phyloP scores from a whole-genome alignment of 2,888 invertebrate species.

The Stenotaenia linearis region DNA sequence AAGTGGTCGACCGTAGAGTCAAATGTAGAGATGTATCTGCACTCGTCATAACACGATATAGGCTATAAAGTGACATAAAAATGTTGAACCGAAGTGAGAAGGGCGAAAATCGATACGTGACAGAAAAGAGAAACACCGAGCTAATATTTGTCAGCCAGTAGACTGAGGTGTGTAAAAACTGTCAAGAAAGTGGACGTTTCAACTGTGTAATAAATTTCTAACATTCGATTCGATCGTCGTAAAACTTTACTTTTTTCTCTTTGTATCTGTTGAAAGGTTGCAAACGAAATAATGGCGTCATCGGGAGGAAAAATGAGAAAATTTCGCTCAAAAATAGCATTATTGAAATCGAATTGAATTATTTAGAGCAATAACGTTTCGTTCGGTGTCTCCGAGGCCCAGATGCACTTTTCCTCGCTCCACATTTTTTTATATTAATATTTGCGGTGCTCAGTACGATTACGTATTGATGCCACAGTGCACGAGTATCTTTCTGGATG shows the following conservation, averaged over 20 bases:
- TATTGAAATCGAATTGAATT: too few relatives aligned
- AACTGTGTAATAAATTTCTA: background rate
- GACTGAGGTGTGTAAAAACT: constrained; percentile 7
- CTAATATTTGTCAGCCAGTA: constrained; percentile 4
- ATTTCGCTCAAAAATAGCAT: too few relatives aligned
- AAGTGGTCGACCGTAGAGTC: background rate
- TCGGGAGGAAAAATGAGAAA: too few relatives aligned
- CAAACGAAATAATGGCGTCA: too few relatives aligned
- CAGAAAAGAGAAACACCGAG: constrained; percentile 5
- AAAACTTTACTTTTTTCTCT: background rate
- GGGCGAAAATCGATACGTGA: background rate
- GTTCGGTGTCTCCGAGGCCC: too few relatives aligned
- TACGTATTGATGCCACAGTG: too few relatives aligned
- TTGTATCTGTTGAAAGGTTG: too few relatives aligned
- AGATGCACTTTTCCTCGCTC: too few relatives aligned
- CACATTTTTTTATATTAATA: too few relatives aligned
- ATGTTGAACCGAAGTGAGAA: background rate
- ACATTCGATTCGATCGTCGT: background rate
- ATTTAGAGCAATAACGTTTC: too few relatives aligned
- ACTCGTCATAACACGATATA: constrained; percentile 6
- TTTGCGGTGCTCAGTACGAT: too few relatives aligned
- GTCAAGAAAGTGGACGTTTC: background rate
- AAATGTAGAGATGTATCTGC: background rate
- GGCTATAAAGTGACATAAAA: constrained; percentile 1
- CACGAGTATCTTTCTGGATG: too few relatives aligned